Base-by-base conservation (phyloP, 2,888 invertebrate species). In the Unio delphinus region DNA sequence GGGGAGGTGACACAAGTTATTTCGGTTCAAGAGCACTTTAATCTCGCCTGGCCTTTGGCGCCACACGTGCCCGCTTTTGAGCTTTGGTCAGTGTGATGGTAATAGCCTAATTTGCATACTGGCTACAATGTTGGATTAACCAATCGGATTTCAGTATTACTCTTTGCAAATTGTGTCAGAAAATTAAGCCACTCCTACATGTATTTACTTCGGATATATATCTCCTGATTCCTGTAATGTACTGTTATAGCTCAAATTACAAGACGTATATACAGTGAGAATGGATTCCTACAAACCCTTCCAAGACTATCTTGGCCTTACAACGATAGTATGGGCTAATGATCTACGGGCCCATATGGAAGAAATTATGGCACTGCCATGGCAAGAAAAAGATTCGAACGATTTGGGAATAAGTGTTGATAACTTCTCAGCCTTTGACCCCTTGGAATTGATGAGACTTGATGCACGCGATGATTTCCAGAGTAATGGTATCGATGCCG, bases 401-500 rank as follows among this genome's bases (percentile, higher is more conserved):
- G 30, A 28, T n/a, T 54, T 64, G 56, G 55, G 64, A 30, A 55
- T 67, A 18, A 67, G 45, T 62, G n/a, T 58, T n/a, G 65, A 65
- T 6, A n/a, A 30, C 4, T 56, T 65, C n/a, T 45, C 59, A 23
- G n/a, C 45, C 18, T 57, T 57, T 57, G 65, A 67, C 61, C 61
- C 67, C 11, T 26, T 67, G 6, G 61, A 61, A 30, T 28, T 66
- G 1, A n/a, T 66, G 4, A 58, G 73, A 18, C 57, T 20, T n/a
- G 61, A 69, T 58, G 69, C 73, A 8, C 56, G 70, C 34, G 72
- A 76, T 15, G 82, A 82, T 26, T 82, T 82, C 55, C 55, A 70
- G 8, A 61, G 65, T 18, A 82, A 82, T 65, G 82, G 82, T 1
- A 72, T 75, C 2, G 80, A 80, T 17, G 72, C 66, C 15, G 80